These are phyloP conservation scores for Patella vulgata DNA, from an alignment of 1,140 invertebrate species.

Conservation along the genomic window DNA sequence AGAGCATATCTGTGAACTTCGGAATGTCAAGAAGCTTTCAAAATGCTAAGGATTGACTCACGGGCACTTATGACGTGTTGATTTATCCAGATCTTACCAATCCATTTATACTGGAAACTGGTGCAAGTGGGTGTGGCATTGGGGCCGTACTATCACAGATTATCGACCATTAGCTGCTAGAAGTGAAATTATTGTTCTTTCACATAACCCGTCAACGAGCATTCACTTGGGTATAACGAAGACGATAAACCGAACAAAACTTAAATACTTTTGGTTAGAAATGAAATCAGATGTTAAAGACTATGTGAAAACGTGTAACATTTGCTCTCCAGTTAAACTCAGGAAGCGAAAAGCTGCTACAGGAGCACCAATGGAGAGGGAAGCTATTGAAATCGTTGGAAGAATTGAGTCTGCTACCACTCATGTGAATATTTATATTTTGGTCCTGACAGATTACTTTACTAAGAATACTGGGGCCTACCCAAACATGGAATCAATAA, in stretches of 20 bases:
- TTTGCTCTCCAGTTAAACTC: background rate
- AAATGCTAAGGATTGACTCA: slow-evolving; percentile 32
- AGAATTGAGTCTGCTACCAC: too few species aligned
- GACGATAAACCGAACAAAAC: background rate
- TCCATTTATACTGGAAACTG: slow-evolving; percentile 43
- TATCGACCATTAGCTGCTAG: slow-evolving; percentile 12
- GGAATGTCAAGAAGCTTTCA: slow-evolving; percentile 30
- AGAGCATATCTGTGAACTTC: too few species aligned
- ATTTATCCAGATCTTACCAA: too few species aligned
- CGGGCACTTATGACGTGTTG: slow-evolving; percentile 25
- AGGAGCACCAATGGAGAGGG: too few species aligned
- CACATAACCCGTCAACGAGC: background rate
- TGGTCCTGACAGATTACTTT: slow-evolving; percentile 9
- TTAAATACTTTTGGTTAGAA: too few species aligned
- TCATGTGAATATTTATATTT: slow-evolving; percentile 8
- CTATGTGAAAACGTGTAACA: slow-evolving; percentile 9
- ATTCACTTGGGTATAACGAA: slow-evolving; percentile 6
- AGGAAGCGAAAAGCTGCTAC: too few species aligned
- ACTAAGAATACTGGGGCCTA: slow-evolving; percentile 11
- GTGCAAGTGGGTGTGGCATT: slow-evolving; percentile 35
- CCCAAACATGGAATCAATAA: slow-evolving; percentile 2
- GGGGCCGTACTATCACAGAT: slow-evolving; percentile 52
- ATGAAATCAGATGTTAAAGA: too few species aligned
- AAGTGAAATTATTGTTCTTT: background rate
- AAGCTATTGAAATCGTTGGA: too few species aligned